Evolutionary conservation across 1,140 invertebrate genomes (phyloP), one percentile per base, ranked within the genome.

Genomic region (Pachyrhynchus sulphureomaculatus): DNA sequence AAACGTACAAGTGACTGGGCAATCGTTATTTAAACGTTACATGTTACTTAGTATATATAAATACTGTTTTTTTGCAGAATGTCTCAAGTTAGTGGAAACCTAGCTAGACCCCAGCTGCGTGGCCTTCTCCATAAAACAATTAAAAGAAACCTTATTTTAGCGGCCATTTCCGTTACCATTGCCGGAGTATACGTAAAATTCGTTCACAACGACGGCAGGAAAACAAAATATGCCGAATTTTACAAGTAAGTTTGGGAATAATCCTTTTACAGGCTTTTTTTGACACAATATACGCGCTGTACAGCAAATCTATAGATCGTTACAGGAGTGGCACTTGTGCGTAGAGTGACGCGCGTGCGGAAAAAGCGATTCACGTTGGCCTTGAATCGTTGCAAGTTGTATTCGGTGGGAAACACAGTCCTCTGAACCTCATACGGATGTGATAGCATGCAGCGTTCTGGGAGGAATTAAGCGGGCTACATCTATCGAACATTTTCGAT

Each of bases 221-320:
- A 86, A 72, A 73, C 75, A 71, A 75, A 72, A 68, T 87, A 86
- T 67, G 84, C 84, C 39, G 84, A 87, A 64, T 87, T 86, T 73
- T 87, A 87, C 79, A 86, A 81, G 86, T 87, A 76, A 62, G 51
- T 53, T 34, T 34, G 2, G 15, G 8, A 2, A 10, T 54, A 21
- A 23, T 44, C 49, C 29, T 33, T 20, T 51, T 33, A 24, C 20
- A 1, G 6, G 15, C 2, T 1, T 12, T 18, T 23, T 24, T 21
- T 10, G 2, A 2, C 23, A 12, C 0, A 10, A 26, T 21, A 2
- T 12, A 2, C 29, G n/a, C 1, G 3, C n/a, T 49, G 15, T 15
- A 26, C 4, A 13, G 3, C n/a, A n/a, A n/a, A n/a, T n/a, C n/a
- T n/a, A n/a, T n/a, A n/a, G n/a, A n/a, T n/a, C n/a, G n/a, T n/a